phyloP scores from a whole-genome alignment of 64 coral and sea anemone genomes.

The Porites australiensis region DNA sequence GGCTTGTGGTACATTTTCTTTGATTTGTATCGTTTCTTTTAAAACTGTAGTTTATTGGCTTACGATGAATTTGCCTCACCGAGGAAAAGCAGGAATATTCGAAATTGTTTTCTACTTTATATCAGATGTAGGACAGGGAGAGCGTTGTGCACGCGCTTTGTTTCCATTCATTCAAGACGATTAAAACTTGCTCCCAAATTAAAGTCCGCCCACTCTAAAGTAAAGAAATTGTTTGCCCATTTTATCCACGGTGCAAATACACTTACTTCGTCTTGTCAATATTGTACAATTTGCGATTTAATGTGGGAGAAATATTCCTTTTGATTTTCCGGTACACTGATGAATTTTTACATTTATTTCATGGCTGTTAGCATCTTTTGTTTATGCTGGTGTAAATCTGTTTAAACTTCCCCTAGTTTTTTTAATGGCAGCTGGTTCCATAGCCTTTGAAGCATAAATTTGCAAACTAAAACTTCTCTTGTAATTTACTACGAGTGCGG shows the following conservation, averaged over 20 bases:
- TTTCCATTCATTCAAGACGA: neutral
- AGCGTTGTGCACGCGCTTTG: neutral
- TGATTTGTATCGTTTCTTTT: neutral
- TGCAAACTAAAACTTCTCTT: neutral
- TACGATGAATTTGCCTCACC: no score
- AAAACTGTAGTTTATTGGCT: no score
- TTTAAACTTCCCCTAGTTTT: neutral
- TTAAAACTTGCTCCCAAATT: neutral
- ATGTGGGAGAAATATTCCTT: neutral
- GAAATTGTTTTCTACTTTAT: neutral
- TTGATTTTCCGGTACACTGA: neutral
- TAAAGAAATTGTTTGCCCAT: conserved; percentile 7
- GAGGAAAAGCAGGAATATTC: neutral
- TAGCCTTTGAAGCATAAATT: neutral
- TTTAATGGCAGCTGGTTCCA: neutral
- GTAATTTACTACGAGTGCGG: neutral
- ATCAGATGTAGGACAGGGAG: no score
- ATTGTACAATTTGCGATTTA: neutral
- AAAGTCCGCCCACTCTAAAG: no score
- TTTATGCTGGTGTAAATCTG: neutral
- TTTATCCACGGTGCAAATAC: conserved; percentile 15
- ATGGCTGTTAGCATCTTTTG: neutral
- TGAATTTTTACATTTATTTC: neutral
- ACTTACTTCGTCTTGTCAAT: neutral
- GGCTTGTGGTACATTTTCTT: neutral